phyloP scores from a whole-genome alignment of 1,140 invertebrate species.

The Listronotus bonariensis region DNA sequence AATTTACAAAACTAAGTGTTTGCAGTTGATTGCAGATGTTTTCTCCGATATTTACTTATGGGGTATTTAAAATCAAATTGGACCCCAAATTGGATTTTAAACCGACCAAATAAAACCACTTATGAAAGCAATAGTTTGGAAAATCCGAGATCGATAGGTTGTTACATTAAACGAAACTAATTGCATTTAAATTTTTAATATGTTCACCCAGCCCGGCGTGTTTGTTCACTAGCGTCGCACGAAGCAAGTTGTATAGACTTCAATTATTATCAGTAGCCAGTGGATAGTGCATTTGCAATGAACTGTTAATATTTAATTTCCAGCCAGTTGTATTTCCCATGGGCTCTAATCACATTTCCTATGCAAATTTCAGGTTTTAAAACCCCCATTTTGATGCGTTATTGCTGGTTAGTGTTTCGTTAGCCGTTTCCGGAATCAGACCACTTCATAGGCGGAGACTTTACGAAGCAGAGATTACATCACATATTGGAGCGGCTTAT shows the following conservation, averaged over 20 bases:
- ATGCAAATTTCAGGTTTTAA: conserved; percentile 15
- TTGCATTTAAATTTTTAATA: conserved; percentile 8
- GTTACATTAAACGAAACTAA: conserved; percentile 5
- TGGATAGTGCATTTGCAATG: conserved; percentile 19
- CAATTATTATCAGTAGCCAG: conserved; percentile 6
- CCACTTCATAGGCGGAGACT: too few species aligned
- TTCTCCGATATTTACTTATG: too few species aligned
- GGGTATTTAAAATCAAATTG: too few species aligned
- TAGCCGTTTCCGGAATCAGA: neutral
- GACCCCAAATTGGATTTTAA: too few species aligned
- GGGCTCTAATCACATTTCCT: conserved; percentile 15
- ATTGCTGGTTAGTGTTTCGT: neutral
- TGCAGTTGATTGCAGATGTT: too few species aligned
- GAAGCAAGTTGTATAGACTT: neutral
- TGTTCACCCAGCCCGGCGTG: neutral
- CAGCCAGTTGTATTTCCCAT: conserved; percentile 13
- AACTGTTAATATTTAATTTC: conserved; percentile 23
- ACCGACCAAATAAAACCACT: too few species aligned
- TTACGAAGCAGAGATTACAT: too few species aligned
- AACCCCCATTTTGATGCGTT: conserved; percentile 5
- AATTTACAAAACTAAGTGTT: too few species aligned
- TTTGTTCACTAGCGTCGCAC: neutral
- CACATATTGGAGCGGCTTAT: too few species aligned
- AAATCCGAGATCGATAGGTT: neutral
- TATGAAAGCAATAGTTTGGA: neutral